Base-by-base conservation (phyloP, 2,888 invertebrate species). In the Sepioteuthis lessoniana region DNA sequence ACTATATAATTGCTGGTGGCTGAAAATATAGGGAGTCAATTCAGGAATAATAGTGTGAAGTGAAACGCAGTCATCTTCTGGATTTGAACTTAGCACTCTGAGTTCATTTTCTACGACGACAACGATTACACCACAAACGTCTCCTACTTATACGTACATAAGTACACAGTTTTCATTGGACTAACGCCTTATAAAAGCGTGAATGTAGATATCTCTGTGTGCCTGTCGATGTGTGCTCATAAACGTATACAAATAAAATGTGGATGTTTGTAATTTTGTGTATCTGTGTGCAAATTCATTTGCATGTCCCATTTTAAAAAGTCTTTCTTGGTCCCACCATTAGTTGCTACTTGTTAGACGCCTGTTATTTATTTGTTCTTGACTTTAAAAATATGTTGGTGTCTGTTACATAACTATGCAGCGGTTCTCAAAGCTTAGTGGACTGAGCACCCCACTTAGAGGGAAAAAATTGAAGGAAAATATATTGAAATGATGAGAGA, bases 401-500 rank as follows among this genome's bases (percentile, higher is more conserved):
- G n/a, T 76, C 76, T 35, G 10, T 76, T 76, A 76, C 76, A 76
- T 35, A 76, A 76, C 76, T 76, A n/a, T 76, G 76, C 76, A 76
- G n/a, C n/a, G n/a, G n/a, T 76, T 76, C 35, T n/a, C 76, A 76
- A 35, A 60, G n/a, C n/a, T 76, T 76, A 76, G 76, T 76, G n/a
- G n/a, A 2, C 76, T 76, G n/a, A 35, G n/a, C 76, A 21, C n/a
- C 19, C 76, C 8, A n/a, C 35, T 76, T 76, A 16, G n/a, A 76
- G 16, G 76, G 19, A 16, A 35, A 35, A 13, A 76, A 76, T 76
- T n/a, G n/a, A n/a, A n/a, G 76, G 76, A 76, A 76, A 76, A n/a
- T 76, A 76, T 76, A 76, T 76, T 76, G n/a, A 76, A 76, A 76
- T n/a, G 76, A 35, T 76, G 76, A 76, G n/a, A 76, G n/a, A 76